phyloP scores from a whole-genome alignment of 2,113 vertebrate genomes.

The Muntiacus muntjak region DNA sequence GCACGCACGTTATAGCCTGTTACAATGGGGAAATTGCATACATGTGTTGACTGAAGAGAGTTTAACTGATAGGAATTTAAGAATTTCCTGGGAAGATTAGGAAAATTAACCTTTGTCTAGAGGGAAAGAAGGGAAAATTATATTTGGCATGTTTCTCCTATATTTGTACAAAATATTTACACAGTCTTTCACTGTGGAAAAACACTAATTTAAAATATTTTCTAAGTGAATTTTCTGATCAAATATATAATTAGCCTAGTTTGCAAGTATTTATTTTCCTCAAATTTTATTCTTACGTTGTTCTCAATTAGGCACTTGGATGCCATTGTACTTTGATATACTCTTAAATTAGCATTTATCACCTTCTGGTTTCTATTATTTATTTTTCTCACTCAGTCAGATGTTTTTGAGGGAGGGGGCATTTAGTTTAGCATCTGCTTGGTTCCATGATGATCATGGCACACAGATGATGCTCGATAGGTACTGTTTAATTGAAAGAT shows the following conservation, averaged over 20 bases:
- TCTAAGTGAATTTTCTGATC: constrained; percentile 55
- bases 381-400: not conserved
- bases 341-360: not conserved
- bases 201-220: constrained; percentile 57
- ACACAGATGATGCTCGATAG: not conserved
- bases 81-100: constrained; percentile 39
- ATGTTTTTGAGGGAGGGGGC: not conserved
- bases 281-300: constrained; percentile 6
- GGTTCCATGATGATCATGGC: not conserved
- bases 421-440: not conserved
- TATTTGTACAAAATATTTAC: constrained; percentile 64
- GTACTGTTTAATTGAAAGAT: not conserved
- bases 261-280: constrained; percentile 57
- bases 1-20: not conserved
- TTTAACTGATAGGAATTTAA: constrained; percentile 23
- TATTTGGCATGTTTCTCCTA: constrained; percentile 38
- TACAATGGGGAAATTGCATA: not conserved
- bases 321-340: not conserved
- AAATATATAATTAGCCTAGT: constrained; percentile 43
- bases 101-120: constrained; percentile 62
- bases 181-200: not conserved
- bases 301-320: not conserved
- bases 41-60: not conserved
- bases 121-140: constrained; percentile 44
- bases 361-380: not conserved